phyloP scores from a whole-genome alignment of 2,113 vertebrate genomes.

The Pollimyrus isidori region DNA sequence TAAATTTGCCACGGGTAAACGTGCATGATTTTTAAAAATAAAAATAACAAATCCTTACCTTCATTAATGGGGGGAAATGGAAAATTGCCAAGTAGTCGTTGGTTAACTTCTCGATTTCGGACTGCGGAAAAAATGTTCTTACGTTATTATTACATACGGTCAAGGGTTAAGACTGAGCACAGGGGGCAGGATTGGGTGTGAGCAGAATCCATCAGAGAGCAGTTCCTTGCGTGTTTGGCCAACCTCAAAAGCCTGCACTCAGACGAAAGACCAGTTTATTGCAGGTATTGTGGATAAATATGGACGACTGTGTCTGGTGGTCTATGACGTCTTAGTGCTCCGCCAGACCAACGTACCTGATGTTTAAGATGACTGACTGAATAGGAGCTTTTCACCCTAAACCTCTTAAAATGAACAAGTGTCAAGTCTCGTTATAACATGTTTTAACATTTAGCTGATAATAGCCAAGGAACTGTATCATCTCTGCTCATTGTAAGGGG shows the following conservation, averaged over 20 bases:
- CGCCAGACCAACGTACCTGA: not conserved
- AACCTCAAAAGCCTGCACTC: not conserved
- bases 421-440: not conserved
- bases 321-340: not conserved
- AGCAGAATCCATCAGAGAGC: not conserved
- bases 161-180: not conserved
- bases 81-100: slow-evolving; percentile 83
- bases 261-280: not conserved
- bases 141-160: not conserved
- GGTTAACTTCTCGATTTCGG: slow-evolving; percentile 53
- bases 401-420: not conserved
- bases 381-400: not conserved
- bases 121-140: slow-evolving; percentile 53
- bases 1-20: not conserved
- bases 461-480: not conserved
- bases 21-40: not conserved
- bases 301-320: not conserved
- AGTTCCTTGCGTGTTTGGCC: not conserved
- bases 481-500: not conserved
- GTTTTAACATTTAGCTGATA: not conserved
- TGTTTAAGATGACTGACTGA: not conserved
- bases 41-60: slow-evolving; percentile 56
- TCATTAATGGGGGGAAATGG: slow-evolving; percentile 69
- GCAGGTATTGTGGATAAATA: not conserved
- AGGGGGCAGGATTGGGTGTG: not conserved